Conservation (phyloP, 2,888 invertebrate genomes). For the Ormyrus rosae region DNA sequence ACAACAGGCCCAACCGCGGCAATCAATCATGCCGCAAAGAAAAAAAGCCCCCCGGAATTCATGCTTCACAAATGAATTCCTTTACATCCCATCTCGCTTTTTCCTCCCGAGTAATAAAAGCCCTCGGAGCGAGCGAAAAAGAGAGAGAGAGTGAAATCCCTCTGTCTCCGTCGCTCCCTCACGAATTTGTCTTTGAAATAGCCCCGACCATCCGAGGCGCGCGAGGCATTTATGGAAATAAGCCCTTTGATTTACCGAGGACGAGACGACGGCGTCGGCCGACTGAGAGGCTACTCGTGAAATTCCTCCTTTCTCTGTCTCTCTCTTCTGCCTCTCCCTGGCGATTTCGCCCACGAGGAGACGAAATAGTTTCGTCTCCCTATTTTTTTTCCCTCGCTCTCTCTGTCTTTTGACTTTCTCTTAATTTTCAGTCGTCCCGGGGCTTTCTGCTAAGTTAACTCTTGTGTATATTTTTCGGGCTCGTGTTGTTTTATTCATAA, state of each 20-base stretch:
- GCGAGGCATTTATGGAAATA: conserved; percentile 40
- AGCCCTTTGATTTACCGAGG: conserved; percentile 42
- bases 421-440: conserved; percentile 5
- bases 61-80: background rate
- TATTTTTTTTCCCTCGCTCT: background rate
- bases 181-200: conserved; percentile 40
- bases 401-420: background rate
- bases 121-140: background rate
- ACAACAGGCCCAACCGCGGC: too few species aligned
- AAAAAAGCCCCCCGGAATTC: conserved; percentile 1
- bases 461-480: background rate
- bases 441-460: background rate
- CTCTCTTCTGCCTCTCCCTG: background rate
- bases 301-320: background rate
- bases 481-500: conserved; percentile 5
- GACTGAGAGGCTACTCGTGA: background rate
- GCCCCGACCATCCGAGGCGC: background rate
- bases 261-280: background rate
- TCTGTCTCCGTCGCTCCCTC: too few species aligned
- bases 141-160: too few species aligned
- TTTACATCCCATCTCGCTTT: background rate
- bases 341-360: too few species aligned
- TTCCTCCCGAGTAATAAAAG: conserved; percentile 1
- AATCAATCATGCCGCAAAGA: too few species aligned
- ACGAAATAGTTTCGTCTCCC: too few species aligned